Percentiles rank a stretch among this genome's conserved stretches.
phyloP scores from a whole-genome alignment of 2,888 invertebrate species.

The Teleiodes luculella region DNA sequence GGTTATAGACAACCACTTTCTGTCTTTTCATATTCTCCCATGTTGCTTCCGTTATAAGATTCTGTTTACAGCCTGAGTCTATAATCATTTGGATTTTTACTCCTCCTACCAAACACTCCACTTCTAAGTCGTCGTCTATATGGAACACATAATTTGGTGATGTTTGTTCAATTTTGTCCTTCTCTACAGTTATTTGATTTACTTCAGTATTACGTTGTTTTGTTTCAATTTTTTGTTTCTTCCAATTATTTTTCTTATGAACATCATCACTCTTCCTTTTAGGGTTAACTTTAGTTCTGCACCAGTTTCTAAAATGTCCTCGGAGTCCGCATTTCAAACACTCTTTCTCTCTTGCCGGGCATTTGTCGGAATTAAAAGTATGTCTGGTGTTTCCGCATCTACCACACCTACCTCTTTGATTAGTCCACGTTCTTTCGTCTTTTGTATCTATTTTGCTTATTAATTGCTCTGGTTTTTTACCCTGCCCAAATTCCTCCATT shows the following conservation, averaged over 20 bases:
- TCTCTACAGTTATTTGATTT: neutral
- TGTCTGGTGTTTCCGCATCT: neutral
- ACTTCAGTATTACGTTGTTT: neutral
- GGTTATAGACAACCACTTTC: neutral
- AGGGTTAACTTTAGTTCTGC: neutral
- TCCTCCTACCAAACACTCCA: neutral
- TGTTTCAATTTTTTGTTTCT: no score
- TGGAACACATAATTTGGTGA: conserved; percentile 6
- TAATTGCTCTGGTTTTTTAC: neutral
- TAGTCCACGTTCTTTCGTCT: neutral
- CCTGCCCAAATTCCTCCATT: neutral
- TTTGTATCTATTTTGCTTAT: neutral
- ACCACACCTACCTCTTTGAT: neutral
- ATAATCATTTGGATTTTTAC: neutral
- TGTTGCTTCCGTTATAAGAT: neutral
- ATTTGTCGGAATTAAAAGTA: neutral
- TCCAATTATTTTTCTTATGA: neutral
- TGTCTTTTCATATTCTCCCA: neutral
- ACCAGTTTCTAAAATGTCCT: neutral
- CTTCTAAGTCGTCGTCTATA: neutral
- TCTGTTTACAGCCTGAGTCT: neutral
- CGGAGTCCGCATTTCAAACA: neutral
- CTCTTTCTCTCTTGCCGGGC: neutral
- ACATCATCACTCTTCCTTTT: neutral
- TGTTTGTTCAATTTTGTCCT: neutral